Evolutionary conservation across 2,888 invertebrate genomes (phyloP).

Genomic region (Torymus auratus): DNA sequence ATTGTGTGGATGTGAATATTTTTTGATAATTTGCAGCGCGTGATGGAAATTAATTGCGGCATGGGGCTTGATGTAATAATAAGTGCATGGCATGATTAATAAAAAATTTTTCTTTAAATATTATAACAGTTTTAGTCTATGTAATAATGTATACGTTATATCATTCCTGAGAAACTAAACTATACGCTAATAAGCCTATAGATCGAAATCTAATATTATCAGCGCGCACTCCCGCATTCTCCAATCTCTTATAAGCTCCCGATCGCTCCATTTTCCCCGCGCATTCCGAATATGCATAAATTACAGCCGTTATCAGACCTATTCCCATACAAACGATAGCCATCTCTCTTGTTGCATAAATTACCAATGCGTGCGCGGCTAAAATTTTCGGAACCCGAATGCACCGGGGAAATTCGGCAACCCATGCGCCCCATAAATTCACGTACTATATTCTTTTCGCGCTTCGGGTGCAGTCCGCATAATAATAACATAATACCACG

Average conservation of each 20-base stretch:
- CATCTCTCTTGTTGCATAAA: slow-evolving; percentile 11
- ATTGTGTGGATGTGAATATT: too few relatives aligned
- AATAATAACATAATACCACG: slow-evolving; percentile 36
- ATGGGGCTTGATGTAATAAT: too few relatives aligned
- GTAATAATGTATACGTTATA: too few relatives aligned
- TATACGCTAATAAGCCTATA: too few relatives aligned
- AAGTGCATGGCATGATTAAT: too few relatives aligned
- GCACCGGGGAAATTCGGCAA: not conserved
- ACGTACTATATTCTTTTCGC: slow-evolving; percentile 6
- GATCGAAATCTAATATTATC: too few relatives aligned
- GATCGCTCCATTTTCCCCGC: not conserved
- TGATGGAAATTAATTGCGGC: too few relatives aligned
- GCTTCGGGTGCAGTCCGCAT: not conserved
- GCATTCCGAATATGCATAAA: slow-evolving; percentile 38
- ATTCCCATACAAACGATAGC: slow-evolving; percentile 44
- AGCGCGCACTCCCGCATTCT: too few relatives aligned
- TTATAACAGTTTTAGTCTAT: too few relatives aligned
- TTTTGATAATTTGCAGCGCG: too few relatives aligned
- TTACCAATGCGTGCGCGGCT: slow-evolving; percentile 3
- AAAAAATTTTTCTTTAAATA: too few relatives aligned
- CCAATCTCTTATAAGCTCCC: not conserved
- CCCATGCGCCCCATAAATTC: slow-evolving; percentile 18
- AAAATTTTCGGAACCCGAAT: slow-evolving; percentile 21
- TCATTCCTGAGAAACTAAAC: too few relatives aligned
- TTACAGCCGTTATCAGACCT: not conserved